phyloP scores from a whole-genome alignment of 2,888 invertebrate genomes.

The Ceramica pisi region DNA sequence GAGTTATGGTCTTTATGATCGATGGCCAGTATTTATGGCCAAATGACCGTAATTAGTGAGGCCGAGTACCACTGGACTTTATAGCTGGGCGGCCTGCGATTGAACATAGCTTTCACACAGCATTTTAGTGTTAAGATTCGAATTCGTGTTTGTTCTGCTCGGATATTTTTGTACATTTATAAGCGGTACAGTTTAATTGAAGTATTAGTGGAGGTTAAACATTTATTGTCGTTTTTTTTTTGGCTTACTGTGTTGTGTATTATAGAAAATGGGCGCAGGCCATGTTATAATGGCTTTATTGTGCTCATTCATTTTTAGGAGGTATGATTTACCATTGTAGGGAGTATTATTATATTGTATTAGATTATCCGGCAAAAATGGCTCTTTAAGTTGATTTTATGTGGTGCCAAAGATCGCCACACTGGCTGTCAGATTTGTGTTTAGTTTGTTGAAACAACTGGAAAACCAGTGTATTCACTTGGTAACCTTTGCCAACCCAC shows the following conservation, averaged over 20 bases:
- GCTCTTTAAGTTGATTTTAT: background rate
- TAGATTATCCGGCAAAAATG: background rate
- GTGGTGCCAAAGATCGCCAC: no score
- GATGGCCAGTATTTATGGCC: slow-evolving; percentile 85
- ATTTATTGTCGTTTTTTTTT: slow-evolving; percentile 35
- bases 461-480: no score
- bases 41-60: slow-evolving; percentile 85
- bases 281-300: background rate
- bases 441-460: no score
- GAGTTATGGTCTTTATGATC: slow-evolving; percentile 87
- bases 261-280: background rate
- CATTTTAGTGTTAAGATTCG: slow-evolving; percentile 62
- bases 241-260: slow-evolving; percentile 21
- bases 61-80: slow-evolving; percentile 75
- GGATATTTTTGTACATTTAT: slow-evolving; percentile 60
- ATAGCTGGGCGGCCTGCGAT: slow-evolving; percentile 77
- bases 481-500: no score
- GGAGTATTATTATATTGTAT: no score
- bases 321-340: background rate
- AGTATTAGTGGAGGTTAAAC: slow-evolving; percentile 26
- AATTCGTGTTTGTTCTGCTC: slow-evolving; percentile 64
- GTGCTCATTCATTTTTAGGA: background rate
- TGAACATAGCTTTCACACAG: slow-evolving; percentile 74
- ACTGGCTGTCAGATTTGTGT: no score
- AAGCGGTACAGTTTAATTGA: slow-evolving; percentile 57